These are phyloP conservation scores for Merodon equestris DNA, from an alignment of 2,888 invertebrate genomes.

Conservation along the genomic window DNA sequence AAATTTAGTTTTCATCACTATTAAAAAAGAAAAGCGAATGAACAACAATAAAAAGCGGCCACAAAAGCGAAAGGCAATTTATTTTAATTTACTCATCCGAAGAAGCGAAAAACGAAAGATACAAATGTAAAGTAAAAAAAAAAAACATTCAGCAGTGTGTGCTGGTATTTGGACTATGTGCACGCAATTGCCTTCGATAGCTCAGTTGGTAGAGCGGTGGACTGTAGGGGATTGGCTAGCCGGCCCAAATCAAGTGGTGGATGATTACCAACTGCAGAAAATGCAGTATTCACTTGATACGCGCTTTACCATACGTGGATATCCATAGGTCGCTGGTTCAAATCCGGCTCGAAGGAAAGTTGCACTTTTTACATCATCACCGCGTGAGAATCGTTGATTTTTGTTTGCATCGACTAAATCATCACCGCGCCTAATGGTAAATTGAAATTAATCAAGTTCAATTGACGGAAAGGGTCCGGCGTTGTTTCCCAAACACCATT, in stretches of 20 bases:
- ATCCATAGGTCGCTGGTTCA: conserved; percentile 72
- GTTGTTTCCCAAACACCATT: conserved; percentile 14
- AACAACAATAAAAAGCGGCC: background rate
- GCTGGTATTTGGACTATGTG: background rate
- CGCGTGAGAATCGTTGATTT: background rate
- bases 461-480: conserved; percentile 35
- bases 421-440: conserved; percentile 31
- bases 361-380: background rate
- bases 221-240: conserved; percentile 37
- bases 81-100: background rate
- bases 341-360: conserved; percentile 70
- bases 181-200: conserved; percentile 51
- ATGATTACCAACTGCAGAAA: too few species aligned
- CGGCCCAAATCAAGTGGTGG: too few species aligned
- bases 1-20: conserved; percentile 7
- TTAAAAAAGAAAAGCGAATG: background rate
- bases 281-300: too few species aligned
- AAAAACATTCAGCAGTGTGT: background rate
- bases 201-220: conserved; percentile 67
- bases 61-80: background rate
- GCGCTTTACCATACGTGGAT: conserved; percentile 35
- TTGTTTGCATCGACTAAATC: conserved; percentile 32
- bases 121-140: background rate
- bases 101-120: background rate
- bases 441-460: conserved; percentile 47